These are phyloP conservation scores for Petroica traversi DNA, from an alignment of 2,113 vertebrate genomes.

Conservation along the genomic window DNA sequence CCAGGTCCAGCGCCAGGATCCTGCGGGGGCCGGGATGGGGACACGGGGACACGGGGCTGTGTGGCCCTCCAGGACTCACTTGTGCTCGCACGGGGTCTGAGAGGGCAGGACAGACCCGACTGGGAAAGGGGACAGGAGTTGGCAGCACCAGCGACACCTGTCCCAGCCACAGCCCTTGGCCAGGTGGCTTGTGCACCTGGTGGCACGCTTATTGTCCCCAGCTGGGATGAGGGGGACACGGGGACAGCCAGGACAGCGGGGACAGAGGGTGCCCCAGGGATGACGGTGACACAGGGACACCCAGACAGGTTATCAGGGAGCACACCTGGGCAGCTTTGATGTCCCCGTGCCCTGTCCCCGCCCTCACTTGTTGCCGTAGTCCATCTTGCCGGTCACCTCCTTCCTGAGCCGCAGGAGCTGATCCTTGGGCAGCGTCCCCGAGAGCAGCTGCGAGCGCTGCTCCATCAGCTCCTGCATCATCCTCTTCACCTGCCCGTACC, in stretches of 20 bases:
- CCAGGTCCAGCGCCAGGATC: conserved; percentile 45
- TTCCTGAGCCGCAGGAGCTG: conserved; percentile 56
- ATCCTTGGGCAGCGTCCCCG: conserved; percentile 49
- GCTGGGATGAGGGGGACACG: background rate
- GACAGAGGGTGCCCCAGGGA: background rate
- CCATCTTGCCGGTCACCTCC: conserved; percentile 61
- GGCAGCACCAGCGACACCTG: background rate
- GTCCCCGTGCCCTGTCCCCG: rapidly evolving
- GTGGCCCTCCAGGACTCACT: rapidly evolving
- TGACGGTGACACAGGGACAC: background rate
- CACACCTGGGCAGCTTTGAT: background rate
- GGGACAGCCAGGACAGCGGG: background rate
- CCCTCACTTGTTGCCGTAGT: conserved; percentile 66
- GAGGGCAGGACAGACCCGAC: background rate
- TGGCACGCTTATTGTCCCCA: background rate
- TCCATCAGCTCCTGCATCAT: conserved; percentile 69
- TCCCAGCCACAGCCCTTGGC: background rate
- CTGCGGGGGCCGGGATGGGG: background rate
- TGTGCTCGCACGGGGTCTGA: too few species aligned
- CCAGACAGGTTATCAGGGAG: background rate
- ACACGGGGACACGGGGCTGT: rapidly evolving
- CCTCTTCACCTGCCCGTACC: background rate
- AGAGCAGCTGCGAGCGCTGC: conserved; percentile 56
- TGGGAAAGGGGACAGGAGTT: background rate
- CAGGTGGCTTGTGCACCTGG: background rate